Evolutionary conservation across 1,140 invertebrate genomes (phyloP), one percentile per base, ranked within the genome.

Genomic region (Ptiloglossa arizonensis): DNA sequence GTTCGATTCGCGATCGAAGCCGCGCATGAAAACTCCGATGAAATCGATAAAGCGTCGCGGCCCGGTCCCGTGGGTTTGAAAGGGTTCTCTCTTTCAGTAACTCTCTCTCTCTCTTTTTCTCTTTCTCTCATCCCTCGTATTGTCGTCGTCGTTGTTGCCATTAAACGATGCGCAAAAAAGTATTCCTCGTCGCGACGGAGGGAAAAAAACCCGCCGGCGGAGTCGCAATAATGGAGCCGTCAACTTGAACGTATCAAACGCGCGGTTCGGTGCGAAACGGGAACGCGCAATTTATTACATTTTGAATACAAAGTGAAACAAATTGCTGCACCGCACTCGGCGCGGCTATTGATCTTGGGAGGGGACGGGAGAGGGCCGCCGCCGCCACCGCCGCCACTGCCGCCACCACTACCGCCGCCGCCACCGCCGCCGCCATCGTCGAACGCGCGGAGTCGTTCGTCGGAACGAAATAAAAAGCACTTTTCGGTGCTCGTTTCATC

Each of bases 271-370:
- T 35, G 48, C 46, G 38, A 66, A 66, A 74, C 56, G 35, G 50
- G 24, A 66, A 74, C 62, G 52, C 35, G 54, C 24, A 52, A 5
- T 48, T 68, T 75, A 59, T 75, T 75, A 68, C 64, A 69, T 68
- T 68, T 75, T 57, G 63, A 68, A 59, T 68, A 68, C 73, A 75
- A 59, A 75, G 73, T 59, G 64, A 75, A 75, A 75, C 64, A 68
- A 75, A 75, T 75, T 68, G 73, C 41, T 56, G 64, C 41, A 27
- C 2, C 41, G 64, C 64, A 27, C 38, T 68, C 52, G 29, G 68
- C 73, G 64, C n/a, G 66, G 17, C 54, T 59, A 75, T 75, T 56
- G 73, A 75, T 75, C 64, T 59, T n/a, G 15, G 19, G n/a, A n/a
- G n/a, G n/a, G n/a, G n/a, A n/a, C n/a, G n/a, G n/a, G n/a, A n/a